Conservation (phyloP, 2,888 invertebrate species). For the Conomelus anceps region DNA sequence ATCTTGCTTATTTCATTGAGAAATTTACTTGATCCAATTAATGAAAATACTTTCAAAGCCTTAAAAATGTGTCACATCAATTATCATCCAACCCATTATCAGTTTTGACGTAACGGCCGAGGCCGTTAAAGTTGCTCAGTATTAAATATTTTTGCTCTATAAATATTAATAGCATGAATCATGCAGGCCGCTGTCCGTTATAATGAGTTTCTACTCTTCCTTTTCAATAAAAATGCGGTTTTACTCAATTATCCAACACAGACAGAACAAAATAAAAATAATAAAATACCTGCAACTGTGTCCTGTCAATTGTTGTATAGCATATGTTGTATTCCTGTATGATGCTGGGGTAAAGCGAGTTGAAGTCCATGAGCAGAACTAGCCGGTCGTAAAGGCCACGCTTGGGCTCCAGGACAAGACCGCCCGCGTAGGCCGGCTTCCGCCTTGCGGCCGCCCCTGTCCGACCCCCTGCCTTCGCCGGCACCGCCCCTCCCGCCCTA, state of each 20-base stretch:
- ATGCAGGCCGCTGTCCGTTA: no score
- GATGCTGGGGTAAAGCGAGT: constrained; percentile 97
- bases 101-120: no score
- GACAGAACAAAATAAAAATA: not conserved
- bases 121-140: no score
- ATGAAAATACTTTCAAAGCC: no score
- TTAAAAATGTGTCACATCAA: no score
- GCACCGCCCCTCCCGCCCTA: not conserved
- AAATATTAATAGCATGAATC: no score
- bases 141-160: no score
- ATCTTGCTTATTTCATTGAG: no score
- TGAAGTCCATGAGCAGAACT: constrained; percentile 96
- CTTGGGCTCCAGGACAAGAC: constrained; percentile 94
- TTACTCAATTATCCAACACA: no score
- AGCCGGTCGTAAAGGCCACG: constrained; percentile 95
- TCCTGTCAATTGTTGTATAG: constrained; percentile 72
- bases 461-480: constrained; percentile 34
- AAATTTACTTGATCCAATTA: no score
- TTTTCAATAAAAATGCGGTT: not conserved
- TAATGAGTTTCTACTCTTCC: not conserved
- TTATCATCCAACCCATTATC: no score
- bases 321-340: constrained; percentile 99
- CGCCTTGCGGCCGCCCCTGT: constrained; percentile 42
- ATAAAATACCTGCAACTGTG: not conserved
- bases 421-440: constrained; percentile 83